Percentiles rank a stretch among this genome's conserved stretches.
phyloP scores from a whole-genome alignment of 2,113 vertebrate genomes.

The Odocoileus hemionus region DNA sequence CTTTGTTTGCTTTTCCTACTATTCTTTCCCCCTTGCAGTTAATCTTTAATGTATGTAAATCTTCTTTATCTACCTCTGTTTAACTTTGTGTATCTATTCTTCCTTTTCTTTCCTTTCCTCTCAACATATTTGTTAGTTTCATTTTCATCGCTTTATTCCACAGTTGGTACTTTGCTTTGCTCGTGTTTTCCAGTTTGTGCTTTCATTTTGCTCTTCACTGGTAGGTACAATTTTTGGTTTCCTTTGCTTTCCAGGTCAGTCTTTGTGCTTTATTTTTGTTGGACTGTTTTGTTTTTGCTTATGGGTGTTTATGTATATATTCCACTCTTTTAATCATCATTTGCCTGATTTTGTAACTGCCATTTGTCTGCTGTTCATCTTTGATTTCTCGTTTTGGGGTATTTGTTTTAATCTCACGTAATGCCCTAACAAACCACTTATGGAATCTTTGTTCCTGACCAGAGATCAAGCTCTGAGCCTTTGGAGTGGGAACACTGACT shows the following conservation, averaged over 20 bases:
- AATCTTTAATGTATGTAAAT: not conserved
- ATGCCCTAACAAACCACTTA: not conserved
- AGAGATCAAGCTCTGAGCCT: not conserved
- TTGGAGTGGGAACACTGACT: not conserved
- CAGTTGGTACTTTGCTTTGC: not conserved
- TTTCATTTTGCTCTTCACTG: not conserved
- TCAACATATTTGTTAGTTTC: not conserved
- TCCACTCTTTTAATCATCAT: not conserved
- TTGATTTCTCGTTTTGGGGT: not conserved
- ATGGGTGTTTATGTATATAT: not conserved
- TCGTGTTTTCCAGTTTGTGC: not conserved
- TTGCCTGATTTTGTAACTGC: not conserved
- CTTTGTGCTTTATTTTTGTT: not conserved
- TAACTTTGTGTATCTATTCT: not conserved
- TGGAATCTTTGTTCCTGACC: not conserved
- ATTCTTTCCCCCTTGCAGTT: not conserved
- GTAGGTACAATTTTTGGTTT: not conserved
- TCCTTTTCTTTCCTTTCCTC: not conserved
- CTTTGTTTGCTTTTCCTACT: not conserved
- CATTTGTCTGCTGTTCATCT: not conserved
- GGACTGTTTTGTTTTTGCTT: not conserved
- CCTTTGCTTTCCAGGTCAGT: not conserved
- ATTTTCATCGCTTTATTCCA: not conserved
- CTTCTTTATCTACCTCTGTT: not conserved
- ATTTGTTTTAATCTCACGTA: not conserved